Evolutionary conservation across 23 tunicate genomes (phyloP), one percentile per base, ranked within the genome.

Genomic region (Oikopleura dioica): DNA sequence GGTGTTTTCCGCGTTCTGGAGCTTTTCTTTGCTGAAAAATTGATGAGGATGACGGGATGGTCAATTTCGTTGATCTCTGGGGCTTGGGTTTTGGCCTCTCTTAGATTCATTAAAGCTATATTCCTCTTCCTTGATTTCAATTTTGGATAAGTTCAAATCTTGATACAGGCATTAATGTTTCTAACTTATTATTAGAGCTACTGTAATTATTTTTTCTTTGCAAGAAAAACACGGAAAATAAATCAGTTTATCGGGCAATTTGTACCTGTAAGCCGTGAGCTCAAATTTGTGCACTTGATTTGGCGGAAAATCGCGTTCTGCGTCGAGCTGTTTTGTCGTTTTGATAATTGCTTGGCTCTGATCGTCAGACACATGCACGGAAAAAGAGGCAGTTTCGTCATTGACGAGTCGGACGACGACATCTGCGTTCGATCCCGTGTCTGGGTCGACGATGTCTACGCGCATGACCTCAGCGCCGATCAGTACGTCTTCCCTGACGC

Each of bases 251-350:
- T n/a, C n/a, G n/a, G n/a, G n/a, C n/a, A n/a, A n/a, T n/a, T n/a
- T n/a, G n/a, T n/a, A n/a, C n/a, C n/a, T n/a, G n/a, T 83, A 76
- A 44, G 36, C 55, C n/a, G 76, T 59, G 29, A 26, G 30, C 1
- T 82, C 44, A 4, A 80, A 79, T 79, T 83, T 82, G 79, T 83
- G 79, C 36, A 79, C 86, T 69, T 79, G 59, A 0, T 36, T 37
- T 82, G 79, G 81, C 37, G 4, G 29, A 68, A 59, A 24, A 59
- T 32, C 9, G 75, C 75, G 30, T n/a, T n/a, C n/a, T n/a, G n/a
- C n/a, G 55, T 44, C 55, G 16, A 44, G 55, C 21, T 9, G 55
- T 44, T 44, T 75, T 1, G 77, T 83, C 75, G 77, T 31, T 83
- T 76, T 76, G 0, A 84, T 76, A 76, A 50, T 80, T 24, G 80